Evolutionary conservation across 2,113 vertebrate genomes (phyloP).

Genomic region (Grantiella picta): DNA sequence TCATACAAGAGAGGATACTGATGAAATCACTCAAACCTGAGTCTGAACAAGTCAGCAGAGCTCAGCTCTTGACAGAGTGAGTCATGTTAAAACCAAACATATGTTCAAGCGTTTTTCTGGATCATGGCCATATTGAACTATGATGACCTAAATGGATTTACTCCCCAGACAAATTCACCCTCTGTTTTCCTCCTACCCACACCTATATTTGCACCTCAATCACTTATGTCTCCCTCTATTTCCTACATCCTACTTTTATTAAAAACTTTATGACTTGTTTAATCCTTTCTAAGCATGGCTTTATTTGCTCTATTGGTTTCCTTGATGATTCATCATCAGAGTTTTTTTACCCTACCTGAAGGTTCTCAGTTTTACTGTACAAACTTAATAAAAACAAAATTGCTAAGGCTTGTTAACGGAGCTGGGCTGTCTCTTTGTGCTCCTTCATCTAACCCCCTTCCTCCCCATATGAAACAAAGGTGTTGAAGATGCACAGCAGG

Average conservation of each 20-base stretch:
- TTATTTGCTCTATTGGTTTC: background rate
- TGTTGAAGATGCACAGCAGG: background rate
- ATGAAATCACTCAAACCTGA: background rate
- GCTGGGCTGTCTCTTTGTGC: background rate
- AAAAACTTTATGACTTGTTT: background rate
- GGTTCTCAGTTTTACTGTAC: background rate
- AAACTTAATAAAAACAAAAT: slow-evolving; percentile 20
- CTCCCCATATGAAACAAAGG: background rate
- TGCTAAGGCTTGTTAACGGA: slow-evolving; percentile 20
- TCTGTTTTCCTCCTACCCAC: background rate
- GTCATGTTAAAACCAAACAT: background rate
- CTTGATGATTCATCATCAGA: background rate
- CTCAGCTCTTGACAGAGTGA: background rate
- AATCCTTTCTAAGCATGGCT: background rate
- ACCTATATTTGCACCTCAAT: background rate
- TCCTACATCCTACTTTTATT: background rate
- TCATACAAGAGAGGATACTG: background rate
- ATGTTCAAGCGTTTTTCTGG: background rate
- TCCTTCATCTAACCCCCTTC: background rate
- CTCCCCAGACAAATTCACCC: background rate
- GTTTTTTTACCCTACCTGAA: background rate
- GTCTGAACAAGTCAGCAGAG: background rate
- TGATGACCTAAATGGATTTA: background rate
- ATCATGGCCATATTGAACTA: background rate
- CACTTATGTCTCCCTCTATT: background rate